These are phyloP conservation scores for Iguana delicatissima DNA, from an alignment of 2,797 vertebrate species.

Conservation along the genomic window DNA sequence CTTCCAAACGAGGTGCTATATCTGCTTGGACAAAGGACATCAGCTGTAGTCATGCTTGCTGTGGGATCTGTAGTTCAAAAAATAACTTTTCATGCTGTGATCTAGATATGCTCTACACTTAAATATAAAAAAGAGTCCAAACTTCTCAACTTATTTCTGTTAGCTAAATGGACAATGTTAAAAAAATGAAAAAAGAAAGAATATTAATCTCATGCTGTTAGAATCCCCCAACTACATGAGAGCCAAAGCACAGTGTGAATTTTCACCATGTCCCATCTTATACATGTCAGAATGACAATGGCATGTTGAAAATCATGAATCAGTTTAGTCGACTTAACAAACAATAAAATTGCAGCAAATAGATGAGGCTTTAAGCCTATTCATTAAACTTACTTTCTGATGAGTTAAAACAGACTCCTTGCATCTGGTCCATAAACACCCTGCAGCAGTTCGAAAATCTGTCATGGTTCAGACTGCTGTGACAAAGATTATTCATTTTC, in stretches of 20 bases:
- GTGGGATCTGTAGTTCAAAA: no score
- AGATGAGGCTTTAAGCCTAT: conserved; percentile 71
- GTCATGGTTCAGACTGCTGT: conserved; percentile 58
- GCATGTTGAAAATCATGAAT: conserved; percentile 22
- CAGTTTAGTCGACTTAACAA: conserved; percentile 61
- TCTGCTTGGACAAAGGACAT: no score
- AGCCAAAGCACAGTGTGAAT: neutral
- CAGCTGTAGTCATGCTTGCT: no score
- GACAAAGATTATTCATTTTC: conserved; percentile 70
- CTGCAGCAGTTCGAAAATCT: conserved; percentile 57
- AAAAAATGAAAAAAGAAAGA: neutral
- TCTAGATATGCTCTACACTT: neutral
- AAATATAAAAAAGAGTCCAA: neutral
- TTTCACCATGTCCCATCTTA: conserved; percentile 37
- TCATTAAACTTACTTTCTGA: conserved; percentile 69
- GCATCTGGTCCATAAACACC: conserved; percentile 62
- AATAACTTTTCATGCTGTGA: neutral
- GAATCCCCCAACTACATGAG: neutral
- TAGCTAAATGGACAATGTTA: neutral
- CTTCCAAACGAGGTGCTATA: no score
- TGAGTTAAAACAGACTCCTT: conserved; percentile 63
- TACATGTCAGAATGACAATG: conserved; percentile 42
- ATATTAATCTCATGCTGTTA: neutral
- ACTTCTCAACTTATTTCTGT: neutral
- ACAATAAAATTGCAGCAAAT: conserved; percentile 62